Evolutionary conservation across 2,113 vertebrate species (phyloP).

Genomic region (Oreochromis aureus): DNA sequence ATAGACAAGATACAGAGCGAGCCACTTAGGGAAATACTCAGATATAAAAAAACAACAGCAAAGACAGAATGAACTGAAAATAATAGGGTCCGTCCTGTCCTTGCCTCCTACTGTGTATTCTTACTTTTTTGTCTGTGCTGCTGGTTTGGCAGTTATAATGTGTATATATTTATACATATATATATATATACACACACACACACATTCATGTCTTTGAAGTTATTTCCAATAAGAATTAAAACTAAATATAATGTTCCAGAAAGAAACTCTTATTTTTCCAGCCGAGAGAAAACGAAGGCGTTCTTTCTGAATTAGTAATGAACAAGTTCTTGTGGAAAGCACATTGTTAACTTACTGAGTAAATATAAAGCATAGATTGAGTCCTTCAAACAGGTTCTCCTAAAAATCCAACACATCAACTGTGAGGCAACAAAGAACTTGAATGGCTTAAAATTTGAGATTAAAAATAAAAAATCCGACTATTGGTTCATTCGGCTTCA

Average conservation of each 20-base stretch:
- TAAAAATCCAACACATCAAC: not conserved
- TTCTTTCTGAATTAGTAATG: not conserved
- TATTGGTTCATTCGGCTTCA: not conserved
- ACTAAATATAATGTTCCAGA: not conserved
- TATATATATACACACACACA: not conserved
- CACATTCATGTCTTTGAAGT: not conserved
- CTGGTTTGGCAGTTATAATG: not conserved
- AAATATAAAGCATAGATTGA: not conserved
- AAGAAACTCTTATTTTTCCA: not conserved
- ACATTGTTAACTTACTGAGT: not conserved
- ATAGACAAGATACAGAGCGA: constrained; percentile 7
- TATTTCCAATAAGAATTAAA: not conserved
- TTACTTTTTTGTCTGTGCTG: not conserved
- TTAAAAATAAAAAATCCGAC: not conserved
- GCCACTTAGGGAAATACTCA: not conserved
- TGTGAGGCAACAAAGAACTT: not conserved
- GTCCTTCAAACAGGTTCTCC: not conserved
- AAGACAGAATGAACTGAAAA: not conserved
- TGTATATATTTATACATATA: accelerated
- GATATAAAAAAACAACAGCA: not conserved
- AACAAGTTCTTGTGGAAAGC: not conserved
- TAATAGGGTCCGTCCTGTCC: not conserved
- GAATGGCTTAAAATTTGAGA: not conserved
- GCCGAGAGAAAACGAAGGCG: not conserved
- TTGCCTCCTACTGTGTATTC: not conserved